Evolutionary conservation across 2,888 invertebrate species (phyloP).

Genomic region (Synergus itoensis): DNA sequence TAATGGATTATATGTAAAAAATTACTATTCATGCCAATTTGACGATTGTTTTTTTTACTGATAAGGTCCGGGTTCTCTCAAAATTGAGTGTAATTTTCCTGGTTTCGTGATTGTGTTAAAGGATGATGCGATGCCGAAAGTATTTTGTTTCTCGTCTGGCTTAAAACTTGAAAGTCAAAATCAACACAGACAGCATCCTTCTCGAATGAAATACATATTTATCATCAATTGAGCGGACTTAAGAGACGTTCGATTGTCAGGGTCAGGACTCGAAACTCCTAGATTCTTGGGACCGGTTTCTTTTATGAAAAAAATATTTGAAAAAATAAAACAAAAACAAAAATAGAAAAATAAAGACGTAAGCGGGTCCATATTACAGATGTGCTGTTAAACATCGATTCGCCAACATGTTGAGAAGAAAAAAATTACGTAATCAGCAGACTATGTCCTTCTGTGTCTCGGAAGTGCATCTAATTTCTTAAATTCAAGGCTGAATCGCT

Average conservation of each 20-base stretch:
- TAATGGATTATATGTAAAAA: neutral
- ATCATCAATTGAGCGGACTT: conserved; percentile 17
- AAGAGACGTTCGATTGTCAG: conserved; percentile 58
- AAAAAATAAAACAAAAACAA: neutral
- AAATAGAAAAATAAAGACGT: neutral
- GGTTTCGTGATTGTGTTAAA: neutral
- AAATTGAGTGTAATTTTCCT: neutral
- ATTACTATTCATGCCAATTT: neutral
- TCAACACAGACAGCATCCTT: conserved; percentile 18
- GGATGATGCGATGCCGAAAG: conserved; percentile 20
- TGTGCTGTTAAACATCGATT: conserved; percentile 19
- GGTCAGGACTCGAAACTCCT: conserved; percentile 57
- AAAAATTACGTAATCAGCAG: conserved; percentile 22
- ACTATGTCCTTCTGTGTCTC: conserved; percentile 18
- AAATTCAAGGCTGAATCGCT: neutral
- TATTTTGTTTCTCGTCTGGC: conserved; percentile 27
- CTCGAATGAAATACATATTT: conserved; percentile 12
- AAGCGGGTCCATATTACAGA: neutral
- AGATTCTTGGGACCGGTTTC: conserved; percentile 56
- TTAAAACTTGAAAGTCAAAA: conserved; percentile 23
- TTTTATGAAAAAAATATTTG: neutral
- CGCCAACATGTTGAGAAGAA: neutral
- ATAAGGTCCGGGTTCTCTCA: neutral
- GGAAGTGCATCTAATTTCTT: conserved; percentile 27
- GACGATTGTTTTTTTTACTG: neutral